Conservation (phyloP, 2,113 vertebrate species). For the Forbesichthys papilliferus region DNA sequence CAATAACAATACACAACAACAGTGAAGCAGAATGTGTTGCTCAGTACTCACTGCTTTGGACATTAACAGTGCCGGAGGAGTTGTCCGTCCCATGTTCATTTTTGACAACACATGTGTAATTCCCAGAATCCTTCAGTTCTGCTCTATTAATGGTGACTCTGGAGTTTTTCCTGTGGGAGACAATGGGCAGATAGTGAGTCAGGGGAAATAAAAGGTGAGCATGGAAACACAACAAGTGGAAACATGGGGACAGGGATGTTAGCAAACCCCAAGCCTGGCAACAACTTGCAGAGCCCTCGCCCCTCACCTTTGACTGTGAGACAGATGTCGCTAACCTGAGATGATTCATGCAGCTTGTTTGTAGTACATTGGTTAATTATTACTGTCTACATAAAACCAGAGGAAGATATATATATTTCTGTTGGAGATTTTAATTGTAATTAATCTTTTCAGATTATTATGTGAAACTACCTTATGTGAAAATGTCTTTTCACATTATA, state of each 20-base stretch:
- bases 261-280: constrained; percentile 48
- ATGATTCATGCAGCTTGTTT: background rate
- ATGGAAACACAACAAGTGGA: constrained; percentile 63
- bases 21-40: constrained; percentile 37
- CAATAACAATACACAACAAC: constrained; percentile 34
- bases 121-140: constrained; percentile 91
- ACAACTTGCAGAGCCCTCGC: constrained; percentile 4
- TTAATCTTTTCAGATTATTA: no score
- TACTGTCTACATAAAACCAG: no score
- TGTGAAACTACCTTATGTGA: no score
- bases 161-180: constrained; percentile 90
- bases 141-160: constrained; percentile 92
- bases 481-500: no score
- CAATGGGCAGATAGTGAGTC: constrained; percentile 69
- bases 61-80: constrained; percentile 87
- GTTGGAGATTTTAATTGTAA: no score
- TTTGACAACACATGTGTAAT: constrained; percentile 96
- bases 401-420: no score
- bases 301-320: constrained; percentile 12
- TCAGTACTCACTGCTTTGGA: constrained; percentile 92
- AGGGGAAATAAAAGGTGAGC: constrained; percentile 55
- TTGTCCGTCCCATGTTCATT: constrained; percentile 89
- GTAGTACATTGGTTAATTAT: no score
- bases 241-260: constrained; percentile 41
- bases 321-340: constrained; percentile 3